Evolutionary conservation across 2,797 vertebrate genomes (phyloP).

Genomic region (Sardinella longiceps): DNA sequence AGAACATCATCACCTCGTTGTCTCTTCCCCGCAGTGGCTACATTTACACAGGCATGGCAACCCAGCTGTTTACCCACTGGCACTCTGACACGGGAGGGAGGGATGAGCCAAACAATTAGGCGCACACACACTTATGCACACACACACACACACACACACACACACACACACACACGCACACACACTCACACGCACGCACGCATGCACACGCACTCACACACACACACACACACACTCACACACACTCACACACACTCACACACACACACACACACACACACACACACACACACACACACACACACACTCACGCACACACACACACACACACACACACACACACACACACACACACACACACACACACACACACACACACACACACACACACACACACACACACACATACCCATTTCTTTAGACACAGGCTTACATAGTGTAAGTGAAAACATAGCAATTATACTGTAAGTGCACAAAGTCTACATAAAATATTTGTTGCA

Average conservation of each 20-base stretch:
- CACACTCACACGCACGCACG: background rate
- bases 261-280: background rate
- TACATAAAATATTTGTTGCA: background rate
- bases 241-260: background rate
- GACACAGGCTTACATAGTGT: background rate
- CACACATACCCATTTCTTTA: background rate
- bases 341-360: background rate
- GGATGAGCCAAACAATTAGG: background rate
- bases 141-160: conserved; percentile 35
- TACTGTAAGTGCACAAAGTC: background rate
- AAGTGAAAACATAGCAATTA: background rate
- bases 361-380: background rate
- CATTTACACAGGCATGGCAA: conserved; percentile 10
- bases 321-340: background rate
- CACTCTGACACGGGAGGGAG: background rate
- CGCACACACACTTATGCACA: background rate
- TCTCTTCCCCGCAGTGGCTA: background rate
- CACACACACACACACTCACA: background rate
- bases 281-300: background rate
- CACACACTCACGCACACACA: background rate
- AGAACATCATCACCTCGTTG: conserved; percentile 1
- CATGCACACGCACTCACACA: background rate
- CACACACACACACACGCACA: conserved; percentile 23
- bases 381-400: background rate
- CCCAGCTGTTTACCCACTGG: conserved; percentile 3